Evolutionary conservation across 2,888 invertebrate species (phyloP), one percentile per base, ranked within the genome.

Genomic region (Hyposoter didymator): DNA sequence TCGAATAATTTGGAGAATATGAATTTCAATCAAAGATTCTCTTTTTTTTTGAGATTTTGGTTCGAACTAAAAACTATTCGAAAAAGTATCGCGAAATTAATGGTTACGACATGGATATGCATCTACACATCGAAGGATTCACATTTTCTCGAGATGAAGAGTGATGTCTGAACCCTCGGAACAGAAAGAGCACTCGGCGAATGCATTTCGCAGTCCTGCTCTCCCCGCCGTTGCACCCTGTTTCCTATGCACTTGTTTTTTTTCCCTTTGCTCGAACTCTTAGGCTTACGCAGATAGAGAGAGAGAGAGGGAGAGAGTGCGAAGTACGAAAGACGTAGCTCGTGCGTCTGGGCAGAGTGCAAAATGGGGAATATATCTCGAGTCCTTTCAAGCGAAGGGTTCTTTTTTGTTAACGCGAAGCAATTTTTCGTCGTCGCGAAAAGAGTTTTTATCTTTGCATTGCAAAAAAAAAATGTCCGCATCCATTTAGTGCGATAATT

Each of bases 141-240:
- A 55, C 22, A 12, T n/a, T 19, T 52, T 52, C 19, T 55, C 55
- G 35, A 55, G 52, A 39, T n/a, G 52, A 32, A 52, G 39, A 67
- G 19, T 43, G n/a, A 10, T 39, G 43, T 19, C 10, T 43, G 43
- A 43, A 49, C 72, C 22, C 76, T 76, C 74, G 47, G 73, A 32
- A 69, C 59, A 67, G 43, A 84, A 67, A 78, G 72, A 67, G 62
- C 84, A 73, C 76, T 81, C 39, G 47, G 39, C 76, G 66, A 67
- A 84, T 84, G 72, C 76, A 78, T 78, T 84, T 81, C 52, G 28
- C 45, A 39, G 45, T 49, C 64, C 75, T 75, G 39, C 39, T 32
- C 55, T 45, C 32, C 72, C 19, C 75, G 64, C n/a, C 75, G 64
- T 64, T 59, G 52, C 72, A 17, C 10, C 59, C 39, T 28, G 17